Evolutionary conservation across 2,797 vertebrate species (phyloP).

Genomic region (Delichon dasypus): DNA sequence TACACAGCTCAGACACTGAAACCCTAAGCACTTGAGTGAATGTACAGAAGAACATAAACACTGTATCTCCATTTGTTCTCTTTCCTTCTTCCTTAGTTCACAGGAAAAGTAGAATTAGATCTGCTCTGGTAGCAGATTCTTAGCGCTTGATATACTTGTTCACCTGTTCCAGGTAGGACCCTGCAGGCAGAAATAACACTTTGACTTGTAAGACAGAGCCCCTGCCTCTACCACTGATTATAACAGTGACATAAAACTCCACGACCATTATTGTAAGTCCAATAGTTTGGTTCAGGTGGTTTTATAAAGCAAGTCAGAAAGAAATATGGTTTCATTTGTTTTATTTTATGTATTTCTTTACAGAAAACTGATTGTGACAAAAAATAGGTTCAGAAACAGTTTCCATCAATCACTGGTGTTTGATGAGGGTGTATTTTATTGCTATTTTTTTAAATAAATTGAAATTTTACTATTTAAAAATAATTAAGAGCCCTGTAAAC

Average conservation of each 20-base stretch:
- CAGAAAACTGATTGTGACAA: not conserved
- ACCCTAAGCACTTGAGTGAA: not conserved
- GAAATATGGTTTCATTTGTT: not conserved
- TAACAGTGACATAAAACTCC: not conserved
- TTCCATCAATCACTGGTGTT: not conserved
- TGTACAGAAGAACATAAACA: not conserved
- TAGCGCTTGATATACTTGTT: not conserved
- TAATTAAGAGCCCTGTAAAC: not conserved
- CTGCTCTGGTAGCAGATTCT: not conserved
- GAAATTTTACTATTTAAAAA: not conserved
- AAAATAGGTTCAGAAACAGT: not conserved
- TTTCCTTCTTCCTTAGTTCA: not conserved
- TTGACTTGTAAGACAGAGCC: not conserved
- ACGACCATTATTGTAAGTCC: not conserved
- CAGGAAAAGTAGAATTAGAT: not conserved
- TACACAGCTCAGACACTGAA: not conserved
- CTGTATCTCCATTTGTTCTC: not conserved
- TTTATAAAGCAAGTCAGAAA: not conserved
- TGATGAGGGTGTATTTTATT: not conserved
- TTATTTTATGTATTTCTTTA: not conserved
- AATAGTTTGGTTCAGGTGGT: not conserved
- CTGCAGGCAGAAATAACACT: not conserved
- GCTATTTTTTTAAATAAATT: not conserved
- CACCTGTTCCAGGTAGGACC: not conserved
- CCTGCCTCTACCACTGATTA: not conserved